A percentile compares a stretch with the other conserved stretches of the same genome.
Conservation (phyloP, 2,888 invertebrate species). For the Zygothrica quintamaculata region DNA sequence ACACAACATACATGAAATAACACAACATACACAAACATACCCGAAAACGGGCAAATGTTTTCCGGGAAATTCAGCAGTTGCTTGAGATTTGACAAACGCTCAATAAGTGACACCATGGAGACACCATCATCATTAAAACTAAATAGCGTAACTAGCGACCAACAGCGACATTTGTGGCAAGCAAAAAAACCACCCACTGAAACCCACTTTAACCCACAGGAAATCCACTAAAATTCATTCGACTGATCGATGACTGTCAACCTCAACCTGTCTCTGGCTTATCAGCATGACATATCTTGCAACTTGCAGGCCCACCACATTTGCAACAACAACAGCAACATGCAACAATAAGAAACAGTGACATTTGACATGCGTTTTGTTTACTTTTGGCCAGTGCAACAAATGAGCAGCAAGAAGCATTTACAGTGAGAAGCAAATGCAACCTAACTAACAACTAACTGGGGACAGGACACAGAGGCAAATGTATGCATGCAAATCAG, state of each 20-base stretch:
- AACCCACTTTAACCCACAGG: no score
- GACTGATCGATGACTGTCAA: conserved; percentile 48
- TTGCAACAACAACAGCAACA: not conserved
- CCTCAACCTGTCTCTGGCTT: conserved; percentile 53
- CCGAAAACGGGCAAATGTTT: conserved; percentile 28
- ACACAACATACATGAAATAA: conserved; percentile 15
- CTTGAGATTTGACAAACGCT: conserved; percentile 14
- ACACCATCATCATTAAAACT: conserved; percentile 64
- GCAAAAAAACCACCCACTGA: conserved; percentile 35
- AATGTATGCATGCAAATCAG: conserved; percentile 58
- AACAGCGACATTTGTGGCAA: no score
- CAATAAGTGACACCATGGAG: conserved; percentile 43
- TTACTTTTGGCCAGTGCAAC: conserved; percentile 43
- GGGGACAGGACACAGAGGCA: conserved; percentile 15
- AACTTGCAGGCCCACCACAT: conserved; percentile 16
- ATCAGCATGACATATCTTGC: conserved; percentile 43
- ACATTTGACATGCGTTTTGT: conserved; percentile 79
- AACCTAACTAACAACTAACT: not conserved
- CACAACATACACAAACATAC: conserved; percentile 2
- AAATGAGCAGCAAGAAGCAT: conserved; percentile 42
- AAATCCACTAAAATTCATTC: conserved; percentile 36
- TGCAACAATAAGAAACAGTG: conserved; percentile 33
- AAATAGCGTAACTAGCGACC: conserved; percentile 32
- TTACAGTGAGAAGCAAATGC: conserved; percentile 1
- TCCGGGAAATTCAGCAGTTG: conserved; percentile 30